phyloP scores from a whole-genome alignment of 2,888 invertebrate species.

The Amphiduros pacificus region DNA sequence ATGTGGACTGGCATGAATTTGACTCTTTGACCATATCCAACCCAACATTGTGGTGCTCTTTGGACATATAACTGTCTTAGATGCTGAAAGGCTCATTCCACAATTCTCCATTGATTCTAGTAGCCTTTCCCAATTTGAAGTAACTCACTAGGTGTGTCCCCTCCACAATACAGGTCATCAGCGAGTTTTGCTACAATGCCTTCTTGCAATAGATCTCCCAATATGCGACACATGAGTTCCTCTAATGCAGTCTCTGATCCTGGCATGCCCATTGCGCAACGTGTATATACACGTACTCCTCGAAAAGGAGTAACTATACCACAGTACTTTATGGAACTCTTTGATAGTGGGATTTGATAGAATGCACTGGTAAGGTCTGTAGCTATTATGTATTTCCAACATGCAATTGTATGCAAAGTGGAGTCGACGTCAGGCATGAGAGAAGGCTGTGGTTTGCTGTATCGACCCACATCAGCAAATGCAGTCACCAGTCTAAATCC shows the following conservation, averaged over 20 bases:
- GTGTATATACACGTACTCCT: constrained; percentile 28
- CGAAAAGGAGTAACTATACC: constrained; percentile 28
- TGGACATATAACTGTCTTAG: constrained; percentile 28
- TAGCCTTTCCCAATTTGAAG: constrained; percentile 22
- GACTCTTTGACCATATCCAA: constrained; percentile 32
- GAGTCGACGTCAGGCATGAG: constrained; percentile 15
- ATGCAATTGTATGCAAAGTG: constrained; percentile 1
- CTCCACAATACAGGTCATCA: constrained; percentile 35
- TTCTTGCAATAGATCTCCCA: constrained; percentile 26
- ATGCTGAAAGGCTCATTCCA: constrained; percentile 22
- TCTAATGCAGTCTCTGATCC: constrained; percentile 7
- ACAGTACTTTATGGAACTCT: constrained; percentile 11
- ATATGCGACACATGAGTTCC: constrained; percentile 15
- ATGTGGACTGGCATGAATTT: constrained; percentile 28
- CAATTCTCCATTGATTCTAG: constrained; percentile 18
- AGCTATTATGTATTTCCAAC: constrained; percentile 9
- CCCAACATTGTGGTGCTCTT: constrained; percentile 24
- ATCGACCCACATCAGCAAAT: neutral
- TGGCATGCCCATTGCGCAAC: constrained; percentile 18
- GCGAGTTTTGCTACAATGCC: constrained; percentile 32
- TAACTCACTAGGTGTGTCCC: constrained; percentile 27
- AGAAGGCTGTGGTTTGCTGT: neutral
- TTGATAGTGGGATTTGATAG: constrained; percentile 31
- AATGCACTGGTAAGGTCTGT: constrained; percentile 17
- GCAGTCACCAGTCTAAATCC: neutral